Conservation (phyloP, 37 sponge, comb jelly and placozoan species). For the Geodia barretti region DNA sequence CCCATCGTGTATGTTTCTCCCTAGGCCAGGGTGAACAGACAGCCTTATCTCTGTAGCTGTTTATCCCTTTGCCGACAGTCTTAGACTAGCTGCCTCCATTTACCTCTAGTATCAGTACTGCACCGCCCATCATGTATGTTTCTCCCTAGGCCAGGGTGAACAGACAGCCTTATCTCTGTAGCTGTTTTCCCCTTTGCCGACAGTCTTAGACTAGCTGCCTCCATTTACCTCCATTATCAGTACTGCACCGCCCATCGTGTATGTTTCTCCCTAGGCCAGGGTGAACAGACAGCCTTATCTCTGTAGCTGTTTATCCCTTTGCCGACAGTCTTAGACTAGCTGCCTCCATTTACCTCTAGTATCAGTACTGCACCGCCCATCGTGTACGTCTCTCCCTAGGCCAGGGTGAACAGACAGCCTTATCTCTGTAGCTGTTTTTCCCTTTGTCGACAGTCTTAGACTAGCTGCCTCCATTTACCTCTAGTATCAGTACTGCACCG, state of each 20-base stretch:
- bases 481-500: neutral
- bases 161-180: neutral
- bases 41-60: too few species aligned
- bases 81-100: neutral
- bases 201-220: too few species aligned
- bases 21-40: too few species aligned
- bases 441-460: too few species aligned
- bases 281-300: neutral
- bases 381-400: conserved; percentile 13
- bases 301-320: too few species aligned
- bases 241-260: neutral
- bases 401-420: conserved; percentile 57
- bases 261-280: neutral
- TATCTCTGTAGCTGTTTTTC: too few species aligned
- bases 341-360: neutral
- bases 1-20: neutral
- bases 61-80: too few species aligned
- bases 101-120: neutral
- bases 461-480: too few species aligned
- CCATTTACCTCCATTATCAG: neutral
- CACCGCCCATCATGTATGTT: neutral
- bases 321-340: too few species aligned
- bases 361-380: neutral
- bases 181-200: too few species aligned
- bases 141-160: neutral